phyloP scores from a whole-genome alignment of 2,888 invertebrate genomes.

The Baronia brevicornis region DNA sequence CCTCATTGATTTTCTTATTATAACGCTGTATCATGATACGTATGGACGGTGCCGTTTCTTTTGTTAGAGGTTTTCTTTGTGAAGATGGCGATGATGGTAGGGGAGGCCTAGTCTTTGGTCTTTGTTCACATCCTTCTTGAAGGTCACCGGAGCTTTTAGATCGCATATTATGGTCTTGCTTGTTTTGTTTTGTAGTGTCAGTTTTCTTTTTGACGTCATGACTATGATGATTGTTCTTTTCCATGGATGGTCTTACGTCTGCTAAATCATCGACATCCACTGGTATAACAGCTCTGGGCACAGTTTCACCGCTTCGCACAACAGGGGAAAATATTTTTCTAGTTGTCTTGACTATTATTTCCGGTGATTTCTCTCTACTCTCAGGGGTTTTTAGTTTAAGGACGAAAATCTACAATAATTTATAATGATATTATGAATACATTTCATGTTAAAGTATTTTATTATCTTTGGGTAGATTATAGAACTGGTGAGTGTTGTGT shows the following conservation, averaged over 20 bases:
- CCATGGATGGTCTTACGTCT: conserved; percentile 43
- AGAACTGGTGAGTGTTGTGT: too few species aligned
- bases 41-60: conserved; percentile 82
- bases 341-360: conserved; percentile 87
- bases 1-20: conserved; percentile 78
- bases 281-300: conserved; percentile 69
- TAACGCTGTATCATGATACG: conserved; percentile 82
- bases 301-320: conserved; percentile 72
- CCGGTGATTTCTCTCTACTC: conserved; percentile 61
- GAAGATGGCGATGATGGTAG: conserved; percentile 78
- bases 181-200: conserved; percentile 31
- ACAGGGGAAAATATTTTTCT: conserved; percentile 86
- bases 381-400: conserved; percentile 61
- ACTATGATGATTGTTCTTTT: conserved; percentile 23
- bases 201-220: conserved; percentile 29
- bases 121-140: conserved; percentile 50
- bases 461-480: too few species aligned
- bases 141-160: conserved; percentile 54
- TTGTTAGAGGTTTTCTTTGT: conserved; percentile 67
- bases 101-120: conserved; percentile 64
- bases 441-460: not conserved
- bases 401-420: conserved; percentile 60
- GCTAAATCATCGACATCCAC: conserved; percentile 56
- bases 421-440: conserved; percentile 10
- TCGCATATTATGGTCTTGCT: conserved; percentile 31